Evolutionary conservation across 2,888 invertebrate genomes (phyloP).

Genomic region (Aquatica leii): DNA sequence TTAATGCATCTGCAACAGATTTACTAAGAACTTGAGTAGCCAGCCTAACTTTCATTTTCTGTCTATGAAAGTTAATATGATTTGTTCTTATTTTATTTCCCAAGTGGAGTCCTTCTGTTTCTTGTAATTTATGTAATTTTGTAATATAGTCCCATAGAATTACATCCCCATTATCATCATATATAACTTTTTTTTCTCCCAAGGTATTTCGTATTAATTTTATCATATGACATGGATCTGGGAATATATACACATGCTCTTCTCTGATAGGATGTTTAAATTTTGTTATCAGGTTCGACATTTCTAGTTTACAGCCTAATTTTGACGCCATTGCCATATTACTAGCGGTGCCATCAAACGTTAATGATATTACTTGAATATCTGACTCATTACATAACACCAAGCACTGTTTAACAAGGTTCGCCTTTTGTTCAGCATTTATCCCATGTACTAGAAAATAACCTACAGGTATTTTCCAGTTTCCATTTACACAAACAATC

Average conservation of each 20-base stretch:
- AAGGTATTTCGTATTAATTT: conserved; percentile 27
- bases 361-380: conserved; percentile 38
- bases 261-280: not conserved
- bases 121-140: conserved; percentile 26
- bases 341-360: conserved; percentile 46
- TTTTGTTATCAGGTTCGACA: not conserved
- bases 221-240: conserved; percentile 25
- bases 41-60: conserved; percentile 12
- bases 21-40: conserved; percentile 10
- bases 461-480: conserved; percentile 47
- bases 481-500: conserved; percentile 41
- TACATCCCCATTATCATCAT: conserved; percentile 17
- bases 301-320: conserved; percentile 23
- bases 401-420: conserved; percentile 41
- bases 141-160: conserved; percentile 31
- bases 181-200: conserved; percentile 19
- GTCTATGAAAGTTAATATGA: conserved; percentile 27
- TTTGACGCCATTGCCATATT: conserved; percentile 38
- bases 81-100: conserved; percentile 30
- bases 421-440: conserved; percentile 40
- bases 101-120: conserved; percentile 29
- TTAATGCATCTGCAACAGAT: conserved; percentile 40
- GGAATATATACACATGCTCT: conserved; percentile 4
- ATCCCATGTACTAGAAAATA: conserved; percentile 47
- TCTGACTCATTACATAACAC: conserved; percentile 38